Base-by-base conservation (phyloP, 2,888 invertebrate genomes). In the Diarsia dahlii region DNA sequence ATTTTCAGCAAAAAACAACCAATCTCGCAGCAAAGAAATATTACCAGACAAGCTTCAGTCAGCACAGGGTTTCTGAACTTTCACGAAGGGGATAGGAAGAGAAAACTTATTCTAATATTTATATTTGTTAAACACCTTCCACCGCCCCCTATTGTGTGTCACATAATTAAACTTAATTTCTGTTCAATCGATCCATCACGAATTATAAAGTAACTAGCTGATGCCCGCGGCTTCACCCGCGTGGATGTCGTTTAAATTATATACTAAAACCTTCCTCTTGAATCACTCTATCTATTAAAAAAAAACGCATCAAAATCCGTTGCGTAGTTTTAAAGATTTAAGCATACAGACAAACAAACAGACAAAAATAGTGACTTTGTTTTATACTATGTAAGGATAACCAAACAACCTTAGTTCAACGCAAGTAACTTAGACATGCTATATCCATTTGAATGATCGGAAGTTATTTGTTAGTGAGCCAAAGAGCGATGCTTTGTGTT, bases 151-250 rank as follows among this genome's bases (percentile, higher is more conserved):
- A 2, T 23, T 10, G 15, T 18, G 4, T 54, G 39, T 34, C 64
- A 46, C 20, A 34, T 15, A 18, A 12, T 5, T 39, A 20, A 5
- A 9, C 34, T 20, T 63, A 9, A 67, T 67, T 28, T 60, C 0
- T 65, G 74, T 50, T 3, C 52, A 20, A 77, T 68, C 81, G 77
- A 69, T 81, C n/a, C 18, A n/a, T 64, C 67, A 62, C 10, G 45
- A 81, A 78, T 81, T 76, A 68, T 13, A 58, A 58, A 69, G 28
- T 50, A 50, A n/a, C n/a, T n/a, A n/a, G n/a, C n/a, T n/a, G n/a
- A n/a, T n/a, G n/a, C n/a, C n/a, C n/a, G n/a, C n/a, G n/a, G n/a
- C n/a, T n/a, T n/a, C n/a, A n/a, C n/a, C n/a, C n/a, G n/a, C n/a
- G n/a, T n/a, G n/a, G n/a, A n/a, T n/a, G n/a, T n/a, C n/a, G n/a